Evolutionary conservation across 1,140 invertebrate genomes (phyloP), one percentile per base, ranked within the genome.

Genomic region (Orchestia grillus): DNA sequence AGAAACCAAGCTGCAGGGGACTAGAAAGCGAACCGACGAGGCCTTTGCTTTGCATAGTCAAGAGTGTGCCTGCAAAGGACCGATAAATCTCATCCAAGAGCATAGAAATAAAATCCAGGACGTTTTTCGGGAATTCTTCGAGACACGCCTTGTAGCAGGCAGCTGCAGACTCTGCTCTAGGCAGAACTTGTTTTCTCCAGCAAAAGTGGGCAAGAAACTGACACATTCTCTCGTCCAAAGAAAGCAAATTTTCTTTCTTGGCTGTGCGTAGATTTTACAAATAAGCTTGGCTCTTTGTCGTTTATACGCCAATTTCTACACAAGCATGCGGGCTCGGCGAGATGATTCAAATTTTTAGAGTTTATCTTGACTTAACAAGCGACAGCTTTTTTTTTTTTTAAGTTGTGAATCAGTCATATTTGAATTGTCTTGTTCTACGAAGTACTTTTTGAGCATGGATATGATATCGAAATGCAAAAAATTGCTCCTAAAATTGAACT

Each of bases 21-120:
- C 62, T 77, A 77, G 62, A 77, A 77, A 77, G 62, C 15, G 62
- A 77, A 77, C 62, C 62, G 62, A 77, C 62, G 36, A 77, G 62
- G 62, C 62, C 62, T 77, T 77, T 77, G 62, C 62, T 77, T 77
- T 77, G 62, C 62, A 77, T 77, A 77, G 62, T 77, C 62, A 77
- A 36, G 62, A 77, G 62, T 77, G 62, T 77, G 62, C 62, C 62
- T 77, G 62, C 62, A 77, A 77, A 77, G 28, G 62, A 77, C 62
- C 62, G 62, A 77, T 77, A 77, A 77, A 77, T 77, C 62, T 77
- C 62, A 77, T 77, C 62, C 62, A 77, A 77, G 62, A 77, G 62
- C 62, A 77, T 77, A 77, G 62, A 77, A 77, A 77, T 77, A 77
- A 77, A 77, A 77, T 77, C 62, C 62, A 77, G 62, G 47, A 77